Evolutionary conservation across 2,113 vertebrate species (phyloP), one percentile per base, ranked within the genome.

Genomic region (Centropus bengalensis): DNA sequence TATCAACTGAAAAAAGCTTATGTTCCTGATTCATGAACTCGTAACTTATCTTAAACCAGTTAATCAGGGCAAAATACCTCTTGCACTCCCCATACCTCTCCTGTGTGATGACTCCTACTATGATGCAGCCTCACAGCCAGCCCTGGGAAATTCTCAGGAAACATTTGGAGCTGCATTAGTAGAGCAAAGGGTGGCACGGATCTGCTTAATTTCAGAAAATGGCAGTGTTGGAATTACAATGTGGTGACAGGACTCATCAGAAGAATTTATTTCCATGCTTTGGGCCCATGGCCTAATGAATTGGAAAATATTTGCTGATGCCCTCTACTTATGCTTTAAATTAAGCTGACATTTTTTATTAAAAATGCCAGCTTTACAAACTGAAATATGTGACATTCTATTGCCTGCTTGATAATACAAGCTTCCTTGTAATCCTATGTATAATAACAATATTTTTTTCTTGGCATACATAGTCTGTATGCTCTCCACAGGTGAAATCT

Each of bases 121-220:
- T 9, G 44, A 88, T 67, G 51, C 71, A 83, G 96, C 91, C 93
- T 91, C 88, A 88, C 89, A 89, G 64, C 21, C 77, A 95, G 71
- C 8, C 74, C 94, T 80, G 58, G 92, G 77, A 95, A 97, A 96
- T 68, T 92, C 96, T 93, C 2, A 5, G 89, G 88, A 97, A 97
- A 84, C 88, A 54, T 94, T 91, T 97, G 92, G 93, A 86, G 55
- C 71, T 94, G 51, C 88, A 87, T 77, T 63, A 88, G 89, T 80
- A 69, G 90, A 97, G 88, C 68, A 93, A 95, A 97, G 63, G 70
- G 92, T 96, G 93, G 96, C 91, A 97, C 24, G 63, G 82, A 60
- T 96, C 97, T 98, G 97, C 94, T 97, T 97, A 93, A 97, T 97
- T 97, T 98, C 97, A 97, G 95, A 97, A 97, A 98, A 97, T 90